Evolutionary conservation across 2,888 invertebrate species (phyloP).

Genomic region (Chrysina gloriosa): DNA sequence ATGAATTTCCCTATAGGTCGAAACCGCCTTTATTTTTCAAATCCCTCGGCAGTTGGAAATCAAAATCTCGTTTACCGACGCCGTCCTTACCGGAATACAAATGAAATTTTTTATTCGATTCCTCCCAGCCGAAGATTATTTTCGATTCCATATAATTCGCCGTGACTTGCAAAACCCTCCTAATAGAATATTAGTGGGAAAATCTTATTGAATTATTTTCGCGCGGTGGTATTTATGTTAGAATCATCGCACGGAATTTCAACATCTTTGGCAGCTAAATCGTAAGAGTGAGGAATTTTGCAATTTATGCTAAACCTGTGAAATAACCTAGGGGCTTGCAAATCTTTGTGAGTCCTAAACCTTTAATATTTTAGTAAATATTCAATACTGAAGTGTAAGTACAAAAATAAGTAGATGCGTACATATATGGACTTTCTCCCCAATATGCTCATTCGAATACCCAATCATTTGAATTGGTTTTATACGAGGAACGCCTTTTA

Average conservation of each 20-base stretch:
- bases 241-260: not conserved
- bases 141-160: conserved; percentile 30
- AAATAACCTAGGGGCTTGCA: no score
- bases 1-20: conserved; percentile 50
- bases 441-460: no score
- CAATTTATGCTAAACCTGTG: no score
- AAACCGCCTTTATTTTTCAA: conserved; percentile 50
- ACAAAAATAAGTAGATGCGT: no score
- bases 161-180: conserved; percentile 18
- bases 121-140: conserved; percentile 14
- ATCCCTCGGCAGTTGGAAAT: conserved; percentile 59
- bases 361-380: no score
- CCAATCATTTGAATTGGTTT: no score
- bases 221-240: not conserved
- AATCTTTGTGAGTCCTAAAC: no score
- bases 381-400: no score
- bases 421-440: no score
- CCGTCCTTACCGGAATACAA: conserved; percentile 53
- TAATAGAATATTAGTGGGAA: conserved; percentile 25
- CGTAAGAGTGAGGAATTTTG: no score
- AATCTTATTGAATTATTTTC: conserved; percentile 22
- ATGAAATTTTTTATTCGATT: conserved; percentile 54
- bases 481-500: no score
- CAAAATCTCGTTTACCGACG: conserved; percentile 60
- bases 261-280: not conserved